Conservation (phyloP, 2,888 invertebrate species). For the Osmoderma eremita region DNA sequence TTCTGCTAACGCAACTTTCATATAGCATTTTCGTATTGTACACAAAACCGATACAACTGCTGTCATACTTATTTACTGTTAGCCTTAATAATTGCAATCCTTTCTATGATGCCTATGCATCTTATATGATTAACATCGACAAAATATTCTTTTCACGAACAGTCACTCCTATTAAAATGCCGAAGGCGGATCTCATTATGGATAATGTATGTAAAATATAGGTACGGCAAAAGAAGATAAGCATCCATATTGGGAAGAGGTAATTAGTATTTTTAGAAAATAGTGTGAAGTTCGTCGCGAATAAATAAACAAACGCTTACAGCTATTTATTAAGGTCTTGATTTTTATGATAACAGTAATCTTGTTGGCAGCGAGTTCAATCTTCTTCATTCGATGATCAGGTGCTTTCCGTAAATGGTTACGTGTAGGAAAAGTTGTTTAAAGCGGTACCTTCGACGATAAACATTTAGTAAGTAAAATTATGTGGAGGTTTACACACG, state of each 20-base stretch:
- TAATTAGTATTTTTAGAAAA: constrained; percentile 19
- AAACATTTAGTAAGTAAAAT: too few relatives aligned
- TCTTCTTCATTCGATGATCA: too few relatives aligned
- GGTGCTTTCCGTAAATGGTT: too few relatives aligned
- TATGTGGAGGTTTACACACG: too few relatives aligned
- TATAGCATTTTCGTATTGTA: background rate
- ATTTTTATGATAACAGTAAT: background rate
- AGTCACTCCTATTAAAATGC: constrained; percentile 26
- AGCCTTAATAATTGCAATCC: background rate
- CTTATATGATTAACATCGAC: constrained; percentile 9
- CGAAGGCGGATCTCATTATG: constrained; percentile 14
- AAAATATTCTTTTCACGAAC: background rate
- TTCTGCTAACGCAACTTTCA: constrained; percentile 1
- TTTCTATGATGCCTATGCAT: constrained; percentile 3
- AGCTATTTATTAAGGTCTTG: background rate
- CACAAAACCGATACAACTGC: too few relatives aligned
- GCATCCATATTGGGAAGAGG: background rate
- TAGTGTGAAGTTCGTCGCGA: background rate
- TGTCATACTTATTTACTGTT: background rate
- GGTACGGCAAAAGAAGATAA: constrained; percentile 6
- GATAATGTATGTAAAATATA: constrained; percentile 34
- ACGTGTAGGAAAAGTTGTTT: too few relatives aligned
- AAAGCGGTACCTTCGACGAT: too few relatives aligned
- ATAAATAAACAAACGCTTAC: constrained; percentile 10
- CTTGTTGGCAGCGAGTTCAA: too few relatives aligned